Conservation (phyloP, 2,888 invertebrate species). For the Steinernema scapterisci region DNA sequence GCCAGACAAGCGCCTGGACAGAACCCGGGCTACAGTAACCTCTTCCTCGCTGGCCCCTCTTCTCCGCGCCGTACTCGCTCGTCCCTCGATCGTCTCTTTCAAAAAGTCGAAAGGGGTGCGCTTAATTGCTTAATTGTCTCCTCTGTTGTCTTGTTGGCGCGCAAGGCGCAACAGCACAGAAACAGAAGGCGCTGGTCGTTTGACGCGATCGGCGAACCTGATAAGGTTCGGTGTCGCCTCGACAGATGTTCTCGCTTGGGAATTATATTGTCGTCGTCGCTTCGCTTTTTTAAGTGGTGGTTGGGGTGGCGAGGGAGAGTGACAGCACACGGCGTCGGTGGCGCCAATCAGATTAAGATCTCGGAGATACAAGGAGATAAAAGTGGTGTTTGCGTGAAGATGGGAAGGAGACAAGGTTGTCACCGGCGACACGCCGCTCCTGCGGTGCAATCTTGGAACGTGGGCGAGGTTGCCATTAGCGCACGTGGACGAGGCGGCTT, state of each 20-base stretch:
- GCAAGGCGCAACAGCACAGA: constrained; percentile 28
- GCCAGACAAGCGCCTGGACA: no score
- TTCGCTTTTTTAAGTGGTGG: constrained; percentile 29
- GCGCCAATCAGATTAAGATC: constrained; percentile 4
- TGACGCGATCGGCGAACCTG: constrained; percentile 28
- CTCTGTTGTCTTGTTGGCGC: constrained; percentile 27
- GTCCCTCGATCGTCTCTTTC: background rate
- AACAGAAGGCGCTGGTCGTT: constrained; percentile 29
- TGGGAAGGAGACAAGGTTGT: constrained; percentile 12
- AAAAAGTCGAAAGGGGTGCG: background rate
- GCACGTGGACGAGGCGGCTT: constrained; percentile 9
- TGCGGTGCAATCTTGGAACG: background rate
- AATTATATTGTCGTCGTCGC: constrained; percentile 33
- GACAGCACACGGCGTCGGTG: constrained; percentile 11
- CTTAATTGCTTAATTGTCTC: constrained; percentile 32
- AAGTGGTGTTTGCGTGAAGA: background rate
- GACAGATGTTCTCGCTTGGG: constrained; percentile 32
- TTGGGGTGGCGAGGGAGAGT: constrained; percentile 3
- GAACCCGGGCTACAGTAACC: background rate
- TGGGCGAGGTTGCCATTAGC: background rate
- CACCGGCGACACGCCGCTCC: background rate
- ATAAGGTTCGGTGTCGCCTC: constrained; percentile 21
- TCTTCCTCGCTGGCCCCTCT: background rate
- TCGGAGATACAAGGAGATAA: constrained; percentile 12
- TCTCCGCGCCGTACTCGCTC: background rate